Evolutionary conservation across 1,140 invertebrate species (phyloP), one percentile per base, ranked within the genome.

Genomic region (Conus ventricosus): DNA sequence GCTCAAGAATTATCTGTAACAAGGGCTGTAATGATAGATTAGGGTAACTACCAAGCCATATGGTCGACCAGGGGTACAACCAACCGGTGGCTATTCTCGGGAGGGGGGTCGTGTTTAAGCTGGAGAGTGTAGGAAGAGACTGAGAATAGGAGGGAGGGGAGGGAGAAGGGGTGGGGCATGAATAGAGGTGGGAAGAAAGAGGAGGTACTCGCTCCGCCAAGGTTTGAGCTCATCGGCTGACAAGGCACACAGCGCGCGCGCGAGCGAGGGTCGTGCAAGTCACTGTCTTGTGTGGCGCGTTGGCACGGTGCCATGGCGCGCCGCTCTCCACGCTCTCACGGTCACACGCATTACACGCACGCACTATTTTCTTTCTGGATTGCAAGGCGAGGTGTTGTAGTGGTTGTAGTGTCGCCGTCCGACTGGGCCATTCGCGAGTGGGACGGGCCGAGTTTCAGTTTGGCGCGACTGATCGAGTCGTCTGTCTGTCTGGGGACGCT

Each of bases 231-330:
- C 57, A 8, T 60, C 57, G 57, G 57, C 57, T 60, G 57, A 15
- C 57, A 8, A 11, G 57, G 57, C 57, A 60, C 57, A 60, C 57
- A 60, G 67, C 67, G 13, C 51, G 78, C 78, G 78, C 78, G 78
- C 78, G 78, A 39, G 78, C 27, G 78, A 27, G 67, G 11, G 13
- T 23, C 67, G 67, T 71, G 67, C 60, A 63, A 63, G 60, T 63
- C 51, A 25, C 55, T n/a, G n/a, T n/a, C n/a, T 7, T 23, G 81
- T 84, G 82, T 84, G 82, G 71, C 85, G 85, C 71, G 85, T 78
- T 87, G 85, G 85, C 85, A 87, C 75, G 8, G 85, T 87, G 85
- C 85, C 85, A 87, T 63, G 82, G 57, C 82, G 82, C 82, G 75
- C 71, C 71, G 63, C 84, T 54, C 15, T 20, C 15, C 84, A 71